Evolutionary conservation across 2,113 vertebrate genomes (phyloP), one percentile per base, ranked within the genome.

Genomic region (Promerops cafer): DNA sequence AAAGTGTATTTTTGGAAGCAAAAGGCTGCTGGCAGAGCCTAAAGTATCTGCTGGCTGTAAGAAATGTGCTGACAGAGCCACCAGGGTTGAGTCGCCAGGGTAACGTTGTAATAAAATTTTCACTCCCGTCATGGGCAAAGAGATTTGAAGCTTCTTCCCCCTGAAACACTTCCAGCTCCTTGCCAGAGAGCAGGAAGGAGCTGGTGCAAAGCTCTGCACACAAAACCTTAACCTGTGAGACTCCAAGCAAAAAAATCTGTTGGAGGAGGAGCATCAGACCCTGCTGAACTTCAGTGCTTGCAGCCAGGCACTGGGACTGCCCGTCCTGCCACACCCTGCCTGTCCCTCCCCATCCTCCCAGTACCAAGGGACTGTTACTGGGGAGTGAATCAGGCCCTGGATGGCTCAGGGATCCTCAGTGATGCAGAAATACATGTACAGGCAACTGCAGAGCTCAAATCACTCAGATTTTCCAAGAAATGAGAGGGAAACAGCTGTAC

Each of bases 31-130:
- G 96, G 94, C 96, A 90, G 83, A 88, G 94, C 68, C 11, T 0
- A 8, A 6, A 80, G 64, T 47, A 83, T 22, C 90, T 92, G 90
- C 86, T 74, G 44, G 85, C 92, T 90, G 71, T 70, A 71, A 75
- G 60, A 74, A 92, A 94, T 70, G 92, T 90, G 90, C 96, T 95
- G 96, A 95, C 94, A 96, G 93, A 94, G 93, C 68, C 79, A 56
- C 2, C 40, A 31, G 74, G 87, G 82, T 30, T 76, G 88, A 90
- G 90, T 86, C 64, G 2, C 96, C 90, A 68, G 82, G 90, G 90
- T 87, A 87, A 96, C 71, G 44, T 63, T 78, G 45, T 47, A 87
- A 94, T 16, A 83, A 76, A 93, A 92, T 96, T 95, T 89, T 93
- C 71, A 93, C 90, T 96, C 87, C 37, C 4, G 4, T 90, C 92